Evolutionary conservation across 2,113 vertebrate species (phyloP).

Genomic region (Podocnemis expansa): DNA sequence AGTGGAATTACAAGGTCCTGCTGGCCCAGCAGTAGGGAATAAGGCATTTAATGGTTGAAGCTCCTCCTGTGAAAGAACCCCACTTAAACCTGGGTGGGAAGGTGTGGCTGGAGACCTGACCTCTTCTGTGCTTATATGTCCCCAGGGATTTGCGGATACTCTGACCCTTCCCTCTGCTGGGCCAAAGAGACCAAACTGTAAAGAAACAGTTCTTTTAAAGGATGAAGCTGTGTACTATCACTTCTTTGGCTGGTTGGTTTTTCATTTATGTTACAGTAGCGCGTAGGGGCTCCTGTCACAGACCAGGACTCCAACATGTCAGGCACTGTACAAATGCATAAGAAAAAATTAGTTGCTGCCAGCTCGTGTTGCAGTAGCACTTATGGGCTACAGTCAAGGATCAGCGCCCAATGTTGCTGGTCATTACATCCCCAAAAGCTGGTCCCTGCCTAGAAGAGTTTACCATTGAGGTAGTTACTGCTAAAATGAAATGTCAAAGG

Average conservation of each 20-base stretch:
- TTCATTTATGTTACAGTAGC: background rate
- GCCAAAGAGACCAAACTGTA: background rate
- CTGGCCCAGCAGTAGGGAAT: rapidly evolving
- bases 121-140: background rate
- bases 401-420: background rate
- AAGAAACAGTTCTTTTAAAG: background rate
- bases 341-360: background rate
- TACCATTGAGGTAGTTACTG: background rate
- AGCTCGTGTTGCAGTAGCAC: background rate
- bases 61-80: rapidly evolving
- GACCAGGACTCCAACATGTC: background rate
- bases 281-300: background rate
- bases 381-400: background rate
- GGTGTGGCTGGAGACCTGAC: background rate
- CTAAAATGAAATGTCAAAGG: background rate
- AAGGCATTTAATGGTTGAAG: background rate
- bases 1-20: background rate
- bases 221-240: background rate
- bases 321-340: background rate
- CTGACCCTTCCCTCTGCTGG: background rate
- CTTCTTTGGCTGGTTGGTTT: background rate
- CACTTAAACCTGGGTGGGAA: background rate
- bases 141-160: background rate
- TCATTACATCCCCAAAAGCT: background rate
- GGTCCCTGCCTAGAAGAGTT: background rate